Percentiles rank a stretch among this genome's conserved stretches.
Conservation (phyloP, 1,140 invertebrate species). For the Aphelenchoides besseyi region DNA sequence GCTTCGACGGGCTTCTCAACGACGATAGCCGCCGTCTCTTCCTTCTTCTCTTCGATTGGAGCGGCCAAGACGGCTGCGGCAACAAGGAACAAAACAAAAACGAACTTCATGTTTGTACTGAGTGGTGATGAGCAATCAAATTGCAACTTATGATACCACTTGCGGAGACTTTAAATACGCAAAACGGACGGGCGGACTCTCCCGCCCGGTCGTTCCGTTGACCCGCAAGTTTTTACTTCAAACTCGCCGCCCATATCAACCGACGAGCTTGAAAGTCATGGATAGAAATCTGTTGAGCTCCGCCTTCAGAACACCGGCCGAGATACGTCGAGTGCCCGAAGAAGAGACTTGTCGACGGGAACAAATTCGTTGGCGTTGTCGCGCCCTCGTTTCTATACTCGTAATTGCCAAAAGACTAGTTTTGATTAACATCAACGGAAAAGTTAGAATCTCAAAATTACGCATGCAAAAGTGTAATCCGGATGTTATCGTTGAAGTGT, state of each 20-base stretch:
- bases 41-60: constrained; percentile 12
- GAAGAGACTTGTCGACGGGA: too few relatives aligned
- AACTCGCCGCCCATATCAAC: not conserved
- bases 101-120: not conserved
- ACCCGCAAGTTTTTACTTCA: too few relatives aligned
- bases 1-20: constrained; percentile 22
- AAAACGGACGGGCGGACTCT: not conserved
- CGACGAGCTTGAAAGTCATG: not conserved
- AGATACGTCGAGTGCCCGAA: too few relatives aligned
- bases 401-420: too few relatives aligned
- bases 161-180: not conserved
- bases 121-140: not conserved
- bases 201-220: not conserved
- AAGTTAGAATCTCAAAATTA: too few relatives aligned
- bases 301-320: too few relatives aligned
- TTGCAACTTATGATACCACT: not conserved
- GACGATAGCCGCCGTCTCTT: constrained; percentile 18
- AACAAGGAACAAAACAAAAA: not conserved
- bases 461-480: too few relatives aligned
- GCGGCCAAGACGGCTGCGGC: not conserved
- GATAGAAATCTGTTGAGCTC: not conserved
- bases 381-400: too few relatives aligned
- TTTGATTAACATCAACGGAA: too few relatives aligned
- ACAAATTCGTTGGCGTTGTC: too few relatives aligned
- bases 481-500: too few relatives aligned